Percentiles rank a stretch among this genome's conserved stretches.
These are phyloP conservation scores for Zaprionus africanus DNA, from an alignment of 1,140 invertebrate species.

Conservation along the genomic window DNA sequence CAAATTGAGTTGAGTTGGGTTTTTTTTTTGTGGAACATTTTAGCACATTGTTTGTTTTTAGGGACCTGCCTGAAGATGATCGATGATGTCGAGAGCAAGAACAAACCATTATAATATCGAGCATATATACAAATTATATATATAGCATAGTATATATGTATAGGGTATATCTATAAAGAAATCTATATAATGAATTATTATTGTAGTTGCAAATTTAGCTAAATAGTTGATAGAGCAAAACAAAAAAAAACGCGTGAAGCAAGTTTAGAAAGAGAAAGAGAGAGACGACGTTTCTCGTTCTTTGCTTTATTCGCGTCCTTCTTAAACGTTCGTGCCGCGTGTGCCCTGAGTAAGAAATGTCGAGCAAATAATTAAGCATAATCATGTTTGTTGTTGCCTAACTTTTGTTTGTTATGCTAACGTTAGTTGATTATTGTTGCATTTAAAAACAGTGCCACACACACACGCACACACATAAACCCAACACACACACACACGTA, in stretches of 20 bases:
- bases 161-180: slow-evolving; percentile 11
- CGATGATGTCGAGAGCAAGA: neutral
- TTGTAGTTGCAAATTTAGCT: slow-evolving; percentile 46
- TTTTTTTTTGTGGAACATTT: slow-evolving; percentile 7
- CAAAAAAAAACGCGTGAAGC: slow-evolving; percentile 8
- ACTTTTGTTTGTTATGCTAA: slow-evolving; percentile 46
- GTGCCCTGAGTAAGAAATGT: neutral
- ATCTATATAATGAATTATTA: slow-evolving; percentile 23
- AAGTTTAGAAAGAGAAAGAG: slow-evolving; percentile 20
- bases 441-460: slow-evolving; percentile 26
- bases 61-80: slow-evolving; percentile 23
- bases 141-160: slow-evolving; percentile 6
- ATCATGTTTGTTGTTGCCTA: slow-evolving; percentile 39
- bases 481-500: slow-evolving; percentile 3
- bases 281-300: slow-evolving; percentile 16
- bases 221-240: slow-evolving; percentile 31
- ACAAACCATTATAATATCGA: slow-evolving; percentile 3
- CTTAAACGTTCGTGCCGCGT: slow-evolving; percentile 39
- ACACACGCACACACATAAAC: neutral
- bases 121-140: slow-evolving; percentile 4
- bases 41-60: slow-evolving; percentile 18
- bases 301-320: slow-evolving; percentile 36
- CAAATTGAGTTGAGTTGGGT: neutral
- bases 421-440: slow-evolving; percentile 38
- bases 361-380: slow-evolving; percentile 4